phyloP scores from a whole-genome alignment of 2,797 vertebrate species.

The Malacoctenus gilli region DNA sequence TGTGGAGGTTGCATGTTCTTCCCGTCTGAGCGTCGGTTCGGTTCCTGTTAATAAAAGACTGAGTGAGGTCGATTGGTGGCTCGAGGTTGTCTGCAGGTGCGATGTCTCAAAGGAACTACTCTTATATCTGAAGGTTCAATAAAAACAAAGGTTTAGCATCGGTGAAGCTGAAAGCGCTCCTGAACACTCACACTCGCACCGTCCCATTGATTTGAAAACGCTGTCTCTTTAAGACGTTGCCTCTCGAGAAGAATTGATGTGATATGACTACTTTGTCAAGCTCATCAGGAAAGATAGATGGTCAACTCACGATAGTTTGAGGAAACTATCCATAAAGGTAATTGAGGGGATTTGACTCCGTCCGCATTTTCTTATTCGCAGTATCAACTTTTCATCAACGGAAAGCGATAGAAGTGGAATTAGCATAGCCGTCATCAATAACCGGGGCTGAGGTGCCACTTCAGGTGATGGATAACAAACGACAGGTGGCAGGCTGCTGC shows the following conservation, averaged over 20 bases:
- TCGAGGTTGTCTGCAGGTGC: too few relatives aligned
- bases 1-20: too few relatives aligned
- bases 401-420: conserved; percentile 69
- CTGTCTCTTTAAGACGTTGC: conserved; percentile 11
- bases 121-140: too few relatives aligned
- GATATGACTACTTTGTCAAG: conserved; percentile 58
- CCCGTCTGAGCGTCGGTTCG: too few relatives aligned
- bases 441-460: conserved; percentile 50
- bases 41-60: too few relatives aligned
- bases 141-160: background rate
- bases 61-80: too few relatives aligned
- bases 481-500: conserved; percentile 60
- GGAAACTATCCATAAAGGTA: conserved; percentile 70
- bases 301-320: conserved; percentile 55
- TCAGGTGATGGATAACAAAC: conserved; percentile 70
- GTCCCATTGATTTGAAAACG: conserved; percentile 14
- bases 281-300: conserved; percentile 56
- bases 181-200: too few relatives aligned
- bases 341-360: conserved; percentile 56
- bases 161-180: too few relatives aligned
- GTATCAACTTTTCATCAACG: conserved; percentile 62
- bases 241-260: conserved; percentile 8
- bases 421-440: conserved; percentile 73
- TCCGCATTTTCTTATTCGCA: conserved; percentile 62
- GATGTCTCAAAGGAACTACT: too few relatives aligned